Base-by-base conservation (phyloP, 2,797 vertebrate species). In the Liparis tanakae region DNA sequence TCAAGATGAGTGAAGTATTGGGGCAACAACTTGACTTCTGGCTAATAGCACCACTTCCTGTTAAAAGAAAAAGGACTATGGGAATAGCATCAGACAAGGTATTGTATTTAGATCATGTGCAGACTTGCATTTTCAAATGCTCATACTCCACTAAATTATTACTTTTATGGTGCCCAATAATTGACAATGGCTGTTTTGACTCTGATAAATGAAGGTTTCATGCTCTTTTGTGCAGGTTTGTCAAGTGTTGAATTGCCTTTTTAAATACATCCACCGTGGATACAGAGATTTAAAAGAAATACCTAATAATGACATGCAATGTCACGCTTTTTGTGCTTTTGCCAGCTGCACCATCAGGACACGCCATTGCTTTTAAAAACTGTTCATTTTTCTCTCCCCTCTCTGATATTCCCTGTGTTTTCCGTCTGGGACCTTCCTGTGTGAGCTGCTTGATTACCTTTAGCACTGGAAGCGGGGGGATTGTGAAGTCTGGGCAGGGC, bases 1-100 rank as follows among this genome's bases (percentile, higher is more conserved):
- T 87, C 86, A 83, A 57, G 14, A 78, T 76, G 78, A 85, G 55
- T 69, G 70, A 85, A 76, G 69, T 61, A 51, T 9, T n/a, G 54
- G 76, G 64, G 50, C 68, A 84, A 60, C 76, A 82, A 64, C 61
- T 50, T 48, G 66, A 80, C 65, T 48, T 43, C 36, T 48, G 17
- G n/a, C 17, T 67, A 67, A 76, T 39, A 41, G 48, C 46, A 72
- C 43, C 43, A 64, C 25, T 68, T 81, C 22, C 56, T 67, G 50
- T 68, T 51, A 74, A 25, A 34, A 63, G 62, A 60, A 57, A 48
- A 20, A 2, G 9, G 17, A 57, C 59, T 25, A 25, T 7, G 36
- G 39, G 10, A 68, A 65, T 30, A 62, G 30, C 34, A 56, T 61
- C 61, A 56, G 61, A 54, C 48, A 22, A 46, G 15, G 14, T 36